Base-by-base conservation (phyloP, 2,888 invertebrate genomes). In the Leucoptera coffeella region DNA sequence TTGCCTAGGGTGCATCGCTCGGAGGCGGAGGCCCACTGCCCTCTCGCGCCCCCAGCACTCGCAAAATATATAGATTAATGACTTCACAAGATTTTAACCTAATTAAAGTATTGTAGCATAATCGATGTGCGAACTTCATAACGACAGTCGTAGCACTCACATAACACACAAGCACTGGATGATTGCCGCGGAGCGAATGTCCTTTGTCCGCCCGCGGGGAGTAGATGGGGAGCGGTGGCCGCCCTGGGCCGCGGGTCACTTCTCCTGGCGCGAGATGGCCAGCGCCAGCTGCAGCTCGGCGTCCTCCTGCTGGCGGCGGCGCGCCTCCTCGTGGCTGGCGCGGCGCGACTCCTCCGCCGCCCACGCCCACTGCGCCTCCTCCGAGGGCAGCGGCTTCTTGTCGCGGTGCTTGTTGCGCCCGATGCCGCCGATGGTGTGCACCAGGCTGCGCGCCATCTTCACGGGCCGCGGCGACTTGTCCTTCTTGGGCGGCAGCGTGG, bases 291-390 rank as follows among this genome's bases (percentile, higher is more conserved):
- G 81, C 27, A 85, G 55, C 41, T 86, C 85, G n/a, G 77, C 79
- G 34, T 83, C 78, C 43, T 86, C 85, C 33, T 67, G 76, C 28
- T 74, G 57, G 25, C 76, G 58, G 34, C 76, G 57, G 27, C 60
- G 72, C 32, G 74, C 74, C 10, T 78, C 65, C 37, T 78, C 77
- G 32, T 74, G 75, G 45, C 83, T 78, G 20, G 78, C 52, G 15
- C 73, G 60, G 30, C 77, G 50, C 37, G 84, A 83, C 47, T 85
- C 82, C 14, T 75, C 67, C 9, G 80, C 80, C 3, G 84, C 85
- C 85, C 84, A 85, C 11, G 78, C 81, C 47, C 82, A 53, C 53
- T 85, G 84, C 47, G 79, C 74, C 40, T 81, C 80, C 47, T 84
- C 83, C 1, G 69, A 62, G 1, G 75, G 58, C 11, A 62, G 28